These are phyloP conservation scores for Aphelenchoides avenae DNA, from an alignment of 1,140 invertebrate genomes.

Conservation along the genomic window DNA sequence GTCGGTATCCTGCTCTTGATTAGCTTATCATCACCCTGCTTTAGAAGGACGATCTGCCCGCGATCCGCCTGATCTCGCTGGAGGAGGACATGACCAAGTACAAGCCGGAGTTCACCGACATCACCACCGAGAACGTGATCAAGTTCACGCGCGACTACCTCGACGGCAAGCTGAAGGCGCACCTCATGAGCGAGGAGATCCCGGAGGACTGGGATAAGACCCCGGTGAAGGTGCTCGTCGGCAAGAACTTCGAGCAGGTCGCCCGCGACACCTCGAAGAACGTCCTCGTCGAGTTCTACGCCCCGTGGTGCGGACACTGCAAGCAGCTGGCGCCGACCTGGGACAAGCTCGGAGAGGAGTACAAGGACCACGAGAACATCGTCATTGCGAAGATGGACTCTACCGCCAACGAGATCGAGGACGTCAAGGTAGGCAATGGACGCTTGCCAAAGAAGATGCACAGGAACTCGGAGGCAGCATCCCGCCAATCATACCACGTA, in stretches of 20 bases:
- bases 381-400: conserved; percentile 98
- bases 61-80: conserved; percentile 84
- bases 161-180: conserved; percentile 82
- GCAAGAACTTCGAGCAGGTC: conserved; percentile 91
- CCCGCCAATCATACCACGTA: no score
- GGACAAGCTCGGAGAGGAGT: conserved; percentile 81
- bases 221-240: conserved; percentile 87
- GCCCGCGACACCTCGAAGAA: conserved; percentile 81
- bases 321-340: conserved; percentile 82
- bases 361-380: conserved; percentile 73
- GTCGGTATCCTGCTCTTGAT: background rate
- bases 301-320: conserved; percentile 50
- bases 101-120: conserved; percentile 77
- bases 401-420: conserved; percentile 89
- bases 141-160: conserved; percentile 81
- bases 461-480: no score
- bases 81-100: conserved; percentile 97
- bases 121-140: conserved; percentile 70
- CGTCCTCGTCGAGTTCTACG: conserved; percentile 92
- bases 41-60: conserved; percentile 81
- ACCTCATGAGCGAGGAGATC: conserved; percentile 84
- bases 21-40: background rate
- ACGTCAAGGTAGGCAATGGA: conserved; percentile 68
- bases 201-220: conserved; percentile 94
- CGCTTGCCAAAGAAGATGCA: no score